Base-by-base conservation (phyloP, 2,113 vertebrate species). In the Dipodomys stephensi region DNA sequence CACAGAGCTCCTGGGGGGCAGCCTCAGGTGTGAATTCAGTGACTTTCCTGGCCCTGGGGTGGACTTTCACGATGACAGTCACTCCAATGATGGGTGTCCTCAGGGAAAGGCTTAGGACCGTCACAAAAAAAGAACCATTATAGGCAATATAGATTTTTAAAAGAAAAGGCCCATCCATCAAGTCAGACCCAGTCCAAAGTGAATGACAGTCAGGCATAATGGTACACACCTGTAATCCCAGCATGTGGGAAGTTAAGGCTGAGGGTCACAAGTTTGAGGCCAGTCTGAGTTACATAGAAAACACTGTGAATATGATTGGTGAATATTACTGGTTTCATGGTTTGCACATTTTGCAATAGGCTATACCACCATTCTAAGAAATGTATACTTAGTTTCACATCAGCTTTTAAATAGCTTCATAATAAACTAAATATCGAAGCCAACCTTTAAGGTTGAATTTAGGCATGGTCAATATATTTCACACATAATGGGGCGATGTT, bases 361-460 rank as follows among this genome's bases (percentile, higher is more conserved):
- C 13, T 68, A 68, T 22, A 5, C 18, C 35, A 82, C 80, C 62
- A 71, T 81, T 60, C 62, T 83, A 39, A 84, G 65, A 84, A 82
- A 90, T 46, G 1, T 87, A 35, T 73, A 53, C 22, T 87, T 39
- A 30, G 25, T 65, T 88, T 91, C 30, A 25, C 65, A 20, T 91
- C 46, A 39, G 0, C 32, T 65, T 72, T 90, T 87, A 76, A 83
- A 60, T 90, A 60, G 13, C 22, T 53, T 94, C 85, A 44, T 76
- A 68, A 76, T 85, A 65, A 39, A 39, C 0, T 39, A 81, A 94
- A 93, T 83, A 35, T 65, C 92, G 46, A 85, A 46, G 68, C 71
- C 35, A 84, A 77, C 25, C 28, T 1, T 67, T 35, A 25, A 88
- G 27, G 39, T 39, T 39, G 39, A 39, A 39, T 39, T 39, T 39